Evolutionary conservation across 2,888 invertebrate genomes (phyloP).

Genomic region (Venustoraphidia nigricollis): DNA sequence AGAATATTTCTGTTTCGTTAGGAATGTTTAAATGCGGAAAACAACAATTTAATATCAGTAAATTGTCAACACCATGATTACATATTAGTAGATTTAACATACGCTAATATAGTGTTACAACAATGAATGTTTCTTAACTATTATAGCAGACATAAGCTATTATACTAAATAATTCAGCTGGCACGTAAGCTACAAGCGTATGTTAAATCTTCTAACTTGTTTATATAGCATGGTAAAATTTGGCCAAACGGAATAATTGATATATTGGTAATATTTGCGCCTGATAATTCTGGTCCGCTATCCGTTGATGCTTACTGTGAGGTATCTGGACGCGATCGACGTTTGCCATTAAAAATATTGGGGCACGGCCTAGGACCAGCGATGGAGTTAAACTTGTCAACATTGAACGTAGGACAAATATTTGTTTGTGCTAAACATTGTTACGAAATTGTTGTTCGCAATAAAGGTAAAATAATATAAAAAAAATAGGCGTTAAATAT

Average conservation of each 20-base stretch:
- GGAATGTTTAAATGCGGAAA: too few species aligned
- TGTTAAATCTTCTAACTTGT: too few species aligned
- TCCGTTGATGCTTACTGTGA: constrained; percentile 33
- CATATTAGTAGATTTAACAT: too few species aligned
- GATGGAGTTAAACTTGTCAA: constrained; percentile 37
- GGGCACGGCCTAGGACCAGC: constrained; percentile 42
- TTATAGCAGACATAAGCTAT: too few species aligned
- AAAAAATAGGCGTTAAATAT: background rate
- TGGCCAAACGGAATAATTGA: constrained; percentile 39
- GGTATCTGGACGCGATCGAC: constrained; percentile 35
- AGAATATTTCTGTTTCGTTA: too few species aligned
- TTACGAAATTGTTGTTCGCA: constrained; percentile 42
- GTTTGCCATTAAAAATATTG: constrained; percentile 33
- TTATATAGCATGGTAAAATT: constrained; percentile 38
- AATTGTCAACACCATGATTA: too few species aligned
- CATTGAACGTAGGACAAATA: constrained; percentile 37
- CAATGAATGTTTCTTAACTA: too few species aligned
- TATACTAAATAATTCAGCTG: too few species aligned
- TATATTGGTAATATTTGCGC: constrained; percentile 37
- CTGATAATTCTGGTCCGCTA: constrained; percentile 15
- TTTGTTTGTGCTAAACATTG: constrained; percentile 40
- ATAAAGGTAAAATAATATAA: constrained; percentile 29
- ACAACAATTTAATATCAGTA: too few species aligned
- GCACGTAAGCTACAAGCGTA: too few species aligned
- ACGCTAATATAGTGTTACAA: too few species aligned